These are phyloP conservation scores for Adrianichthys oophorus DNA, from an alignment of 2,797 vertebrate genomes.

Conservation along the genomic window DNA sequence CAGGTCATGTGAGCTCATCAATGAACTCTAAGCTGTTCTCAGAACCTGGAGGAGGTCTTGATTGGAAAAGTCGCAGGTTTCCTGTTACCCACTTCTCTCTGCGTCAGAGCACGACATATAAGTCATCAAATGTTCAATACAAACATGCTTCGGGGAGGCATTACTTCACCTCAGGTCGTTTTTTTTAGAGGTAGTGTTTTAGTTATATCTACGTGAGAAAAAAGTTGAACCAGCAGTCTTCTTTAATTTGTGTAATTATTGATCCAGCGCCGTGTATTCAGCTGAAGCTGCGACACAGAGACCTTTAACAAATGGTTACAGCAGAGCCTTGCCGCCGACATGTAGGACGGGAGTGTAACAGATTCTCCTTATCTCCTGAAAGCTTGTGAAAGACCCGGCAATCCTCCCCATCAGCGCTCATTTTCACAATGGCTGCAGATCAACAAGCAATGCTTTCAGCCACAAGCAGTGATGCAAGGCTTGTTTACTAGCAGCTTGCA, in stretches of 20 bases:
- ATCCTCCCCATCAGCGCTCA: conserved; percentile 18
- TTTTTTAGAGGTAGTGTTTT: conserved; percentile 16
- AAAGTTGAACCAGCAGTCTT: conserved; percentile 56
- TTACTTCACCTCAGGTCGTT: conserved; percentile 5
- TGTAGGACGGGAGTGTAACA: conserved; percentile 32
- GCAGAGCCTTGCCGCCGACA: conserved; percentile 55
- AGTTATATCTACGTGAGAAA: conserved; percentile 15
- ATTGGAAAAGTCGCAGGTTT: conserved; percentile 9
- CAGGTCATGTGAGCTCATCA: too few species aligned
- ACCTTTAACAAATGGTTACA: conserved; percentile 63
- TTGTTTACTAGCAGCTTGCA: conserved; percentile 23
- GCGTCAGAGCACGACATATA: conserved; percentile 10
- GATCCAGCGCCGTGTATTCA: conserved; percentile 69
- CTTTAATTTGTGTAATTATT: conserved; percentile 77
- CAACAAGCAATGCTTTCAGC: conserved; percentile 30
- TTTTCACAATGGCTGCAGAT: conserved; percentile 16
- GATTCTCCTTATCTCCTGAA: conserved; percentile 50
- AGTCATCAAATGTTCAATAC: conserved; percentile 20
- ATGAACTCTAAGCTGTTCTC: not conserved
- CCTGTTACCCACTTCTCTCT: conserved; percentile 2
- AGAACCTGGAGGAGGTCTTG: not conserved
- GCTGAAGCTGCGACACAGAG: conserved; percentile 40
- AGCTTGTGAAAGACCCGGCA: conserved; percentile 16
- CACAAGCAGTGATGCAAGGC: conserved; percentile 5
- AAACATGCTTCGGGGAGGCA: not conserved